A percentile compares a stretch with the other conserved stretches of the same genome.
Conservation (phyloP, 1,140 invertebrate genomes). For the Aphidius ervi region DNA sequence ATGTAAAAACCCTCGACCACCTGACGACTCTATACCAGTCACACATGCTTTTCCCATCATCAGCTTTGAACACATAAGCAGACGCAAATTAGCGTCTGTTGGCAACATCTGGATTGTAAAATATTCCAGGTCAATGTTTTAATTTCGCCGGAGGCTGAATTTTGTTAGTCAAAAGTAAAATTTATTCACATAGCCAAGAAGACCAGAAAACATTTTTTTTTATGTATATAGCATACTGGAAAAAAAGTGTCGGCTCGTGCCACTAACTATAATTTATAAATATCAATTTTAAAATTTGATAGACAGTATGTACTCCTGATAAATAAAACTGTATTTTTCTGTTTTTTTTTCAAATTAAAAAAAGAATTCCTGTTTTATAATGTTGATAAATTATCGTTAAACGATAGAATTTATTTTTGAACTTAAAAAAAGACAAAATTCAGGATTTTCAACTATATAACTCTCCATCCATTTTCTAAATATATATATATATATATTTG, state of each 20-base stretch:
- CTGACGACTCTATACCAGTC: conserved; percentile 33
- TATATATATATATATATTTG: no score
- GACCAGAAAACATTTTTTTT: neutral
- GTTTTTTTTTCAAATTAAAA: no score
- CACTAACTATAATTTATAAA: no score
- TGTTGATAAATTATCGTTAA: no score
- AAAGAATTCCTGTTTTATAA: no score
- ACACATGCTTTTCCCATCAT: neutral
- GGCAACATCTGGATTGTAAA: conserved; percentile 16
- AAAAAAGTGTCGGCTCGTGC: no score
- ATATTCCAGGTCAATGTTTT: conserved; percentile 39
- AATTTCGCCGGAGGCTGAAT: conserved; percentile 37
- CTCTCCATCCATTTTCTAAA: no score
- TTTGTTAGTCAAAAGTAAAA: neutral
- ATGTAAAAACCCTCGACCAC: conserved; percentile 39
- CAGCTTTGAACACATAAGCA: neutral
- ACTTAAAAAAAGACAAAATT: no score
- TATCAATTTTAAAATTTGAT: neutral
- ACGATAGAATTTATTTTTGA: no score
- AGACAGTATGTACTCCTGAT: no score
- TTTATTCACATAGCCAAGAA: neutral
- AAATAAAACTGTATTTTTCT: no score
- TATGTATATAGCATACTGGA: neutral
- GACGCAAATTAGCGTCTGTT: conserved; percentile 19
- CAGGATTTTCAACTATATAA: no score